A percentile compares a stretch with the other conserved stretches of the same genome.
phyloP scores from a whole-genome alignment of 1,140 invertebrate genomes.

The Caerostris darwini region DNA sequence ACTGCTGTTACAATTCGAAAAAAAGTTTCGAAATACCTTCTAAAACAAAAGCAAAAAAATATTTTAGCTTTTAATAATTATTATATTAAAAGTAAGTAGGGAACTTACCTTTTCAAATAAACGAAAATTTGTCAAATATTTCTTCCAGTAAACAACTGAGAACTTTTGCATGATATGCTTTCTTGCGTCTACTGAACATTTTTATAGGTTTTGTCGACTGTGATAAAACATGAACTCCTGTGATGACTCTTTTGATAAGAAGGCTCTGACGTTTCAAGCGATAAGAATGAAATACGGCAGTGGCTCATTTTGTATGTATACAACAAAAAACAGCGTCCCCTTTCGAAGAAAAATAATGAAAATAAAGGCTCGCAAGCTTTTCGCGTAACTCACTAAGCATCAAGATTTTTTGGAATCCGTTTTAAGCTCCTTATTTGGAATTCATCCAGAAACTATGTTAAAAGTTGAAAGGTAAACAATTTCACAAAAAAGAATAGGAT shows the following conservation, averaged over 20 bases:
- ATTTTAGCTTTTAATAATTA: neutral
- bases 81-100: neutral
- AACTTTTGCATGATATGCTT: too few relatives aligned
- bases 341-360: conserved; percentile 20
- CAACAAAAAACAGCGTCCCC: neutral
- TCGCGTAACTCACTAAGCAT: neutral
- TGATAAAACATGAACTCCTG: neutral
- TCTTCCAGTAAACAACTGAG: neutral
- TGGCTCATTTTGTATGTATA: neutral
- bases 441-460: neutral
- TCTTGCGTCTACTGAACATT: neutral
- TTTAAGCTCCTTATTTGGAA: neutral
- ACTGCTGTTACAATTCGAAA: too few relatives aligned
- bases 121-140: neutral
- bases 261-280: neutral
- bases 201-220: neutral
- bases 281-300: neutral
- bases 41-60: neutral
- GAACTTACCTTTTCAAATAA: neutral
- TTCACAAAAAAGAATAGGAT: too few relatives aligned
- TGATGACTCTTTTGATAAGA: conserved; percentile 1
- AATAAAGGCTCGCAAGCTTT: neutral
- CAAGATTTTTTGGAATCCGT: neutral
- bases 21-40: too few relatives aligned
- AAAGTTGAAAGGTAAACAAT: neutral